Evolutionary conservation across 2,888 invertebrate species (phyloP).

Genomic region (Macrophya annulata): DNA sequence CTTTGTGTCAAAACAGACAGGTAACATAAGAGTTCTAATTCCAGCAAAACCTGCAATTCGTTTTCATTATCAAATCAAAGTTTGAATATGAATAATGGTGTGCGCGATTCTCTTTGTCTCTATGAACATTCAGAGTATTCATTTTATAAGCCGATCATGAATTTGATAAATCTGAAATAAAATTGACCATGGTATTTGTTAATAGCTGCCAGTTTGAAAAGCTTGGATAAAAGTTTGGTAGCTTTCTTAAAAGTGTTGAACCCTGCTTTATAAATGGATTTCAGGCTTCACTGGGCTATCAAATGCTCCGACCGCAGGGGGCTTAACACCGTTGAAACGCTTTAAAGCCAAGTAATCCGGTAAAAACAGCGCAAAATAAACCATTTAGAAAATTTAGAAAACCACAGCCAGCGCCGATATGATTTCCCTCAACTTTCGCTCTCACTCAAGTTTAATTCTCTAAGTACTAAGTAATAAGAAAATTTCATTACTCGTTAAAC

Average conservation of each 20-base stretch:
- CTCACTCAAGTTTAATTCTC: background rate
- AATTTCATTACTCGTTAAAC: background rate
- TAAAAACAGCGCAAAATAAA: conserved; percentile 24
- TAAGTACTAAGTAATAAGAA: background rate
- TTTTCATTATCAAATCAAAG: background rate
- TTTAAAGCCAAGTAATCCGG: conserved; percentile 31
- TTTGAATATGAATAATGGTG: background rate
- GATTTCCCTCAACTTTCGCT: background rate
- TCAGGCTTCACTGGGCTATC: conserved; percentile 24
- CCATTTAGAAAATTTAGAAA: background rate
- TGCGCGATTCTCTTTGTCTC: background rate
- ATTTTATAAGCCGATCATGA: background rate
- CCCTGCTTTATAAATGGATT: conserved; percentile 14
- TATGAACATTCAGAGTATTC: background rate
- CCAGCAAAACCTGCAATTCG: background rate
- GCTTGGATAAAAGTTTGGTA: background rate
- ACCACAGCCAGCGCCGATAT: background rate
- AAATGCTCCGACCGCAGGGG: background rate
- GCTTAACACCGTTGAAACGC: conserved; percentile 34
- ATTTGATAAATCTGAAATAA: background rate
- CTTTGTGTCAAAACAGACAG: background rate
- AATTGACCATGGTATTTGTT: background rate
- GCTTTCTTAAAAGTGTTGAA: conserved; percentile 34
- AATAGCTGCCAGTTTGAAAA: conserved; percentile 8
- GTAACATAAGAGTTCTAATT: background rate